Evolutionary conservation across 1,140 invertebrate genomes (phyloP).

Genomic region (Calephelis virginiensis): DNA sequence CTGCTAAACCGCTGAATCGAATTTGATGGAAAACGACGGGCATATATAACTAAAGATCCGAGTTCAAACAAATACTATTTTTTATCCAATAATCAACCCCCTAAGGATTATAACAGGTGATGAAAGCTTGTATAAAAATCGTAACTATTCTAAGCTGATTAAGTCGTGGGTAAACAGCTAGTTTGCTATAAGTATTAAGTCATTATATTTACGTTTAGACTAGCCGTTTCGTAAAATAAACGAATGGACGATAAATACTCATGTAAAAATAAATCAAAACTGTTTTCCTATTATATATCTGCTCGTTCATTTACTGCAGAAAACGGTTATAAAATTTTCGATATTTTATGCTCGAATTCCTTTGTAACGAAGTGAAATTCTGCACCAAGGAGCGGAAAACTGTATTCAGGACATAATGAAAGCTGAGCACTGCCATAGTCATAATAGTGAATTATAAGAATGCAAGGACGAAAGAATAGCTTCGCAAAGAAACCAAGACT

Average conservation of each 20-base stretch:
- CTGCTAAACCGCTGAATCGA: too few relatives aligned
- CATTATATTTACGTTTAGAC: too few relatives aligned
- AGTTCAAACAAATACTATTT: too few relatives aligned
- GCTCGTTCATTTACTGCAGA: slow-evolving; percentile 3
- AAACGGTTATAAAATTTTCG: slow-evolving; percentile 14
- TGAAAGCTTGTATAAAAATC: too few relatives aligned
- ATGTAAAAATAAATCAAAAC: neutral
- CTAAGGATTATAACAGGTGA: too few relatives aligned
- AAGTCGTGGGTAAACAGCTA: too few relatives aligned
- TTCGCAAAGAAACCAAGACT: slow-evolving; percentile 25
- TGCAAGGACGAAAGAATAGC: slow-evolving; percentile 24
- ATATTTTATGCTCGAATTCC: slow-evolving; percentile 25
- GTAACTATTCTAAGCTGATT: too few relatives aligned
- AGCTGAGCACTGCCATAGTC: slow-evolving; percentile 19
- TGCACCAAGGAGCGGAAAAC: slow-evolving; percentile 22
- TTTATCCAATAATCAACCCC: too few relatives aligned
- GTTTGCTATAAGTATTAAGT: too few relatives aligned
- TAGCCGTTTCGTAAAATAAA: too few relatives aligned
- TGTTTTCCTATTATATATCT: neutral
- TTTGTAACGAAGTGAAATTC: slow-evolving; percentile 28
- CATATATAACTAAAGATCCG: too few relatives aligned
- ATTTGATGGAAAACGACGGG: too few relatives aligned
- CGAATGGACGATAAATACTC: neutral
- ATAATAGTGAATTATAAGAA: slow-evolving; percentile 26
- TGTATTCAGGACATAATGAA: slow-evolving; percentile 30